phyloP scores from a whole-genome alignment of 2,888 invertebrate species.

The Panorpa germanica region DNA sequence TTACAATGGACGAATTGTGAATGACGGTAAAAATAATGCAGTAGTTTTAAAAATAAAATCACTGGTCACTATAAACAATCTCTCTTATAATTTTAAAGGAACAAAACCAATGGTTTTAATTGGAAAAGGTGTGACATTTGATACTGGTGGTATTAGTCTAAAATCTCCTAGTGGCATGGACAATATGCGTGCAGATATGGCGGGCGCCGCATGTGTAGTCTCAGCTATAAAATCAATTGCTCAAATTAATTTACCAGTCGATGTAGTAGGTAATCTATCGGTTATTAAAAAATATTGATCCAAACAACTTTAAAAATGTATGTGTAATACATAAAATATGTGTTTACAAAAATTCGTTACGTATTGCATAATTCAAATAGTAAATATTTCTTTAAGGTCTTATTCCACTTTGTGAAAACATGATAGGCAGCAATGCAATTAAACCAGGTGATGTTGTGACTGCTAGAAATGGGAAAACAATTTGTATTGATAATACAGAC shows the following conservation, averaged over 20 bases:
- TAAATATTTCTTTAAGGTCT: too few species aligned
- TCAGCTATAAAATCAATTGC: conserved; percentile 52
- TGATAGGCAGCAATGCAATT: conserved; percentile 57
- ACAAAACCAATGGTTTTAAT: conserved; percentile 45
- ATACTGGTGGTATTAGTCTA: conserved; percentile 54
- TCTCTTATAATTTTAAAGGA: too few species aligned
- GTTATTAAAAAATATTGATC: too few species aligned
- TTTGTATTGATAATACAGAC: conserved; percentile 56
- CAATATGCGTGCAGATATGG: conserved; percentile 70
- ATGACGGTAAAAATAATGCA: conserved; percentile 32
- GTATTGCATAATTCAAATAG: too few species aligned
- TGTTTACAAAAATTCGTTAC: too few species aligned
- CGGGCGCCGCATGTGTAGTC: conserved; percentile 62
- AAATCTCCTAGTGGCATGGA: conserved; percentile 39
- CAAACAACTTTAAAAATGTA: too few species aligned
- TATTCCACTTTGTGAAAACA: conserved; percentile 62
- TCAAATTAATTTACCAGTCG: conserved; percentile 45
- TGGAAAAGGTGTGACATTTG: conserved; percentile 45
- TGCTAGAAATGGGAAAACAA: conserved; percentile 55
- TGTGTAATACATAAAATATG: too few species aligned
- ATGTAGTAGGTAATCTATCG: conserved; percentile 35
- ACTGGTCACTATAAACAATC: too few species aligned
- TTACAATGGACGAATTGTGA: too few species aligned
- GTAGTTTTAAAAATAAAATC: too few species aligned
- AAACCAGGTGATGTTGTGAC: conserved; percentile 61